Conservation (phyloP, 2,113 vertebrate genomes). For the Seriola quinqueradiata region DNA sequence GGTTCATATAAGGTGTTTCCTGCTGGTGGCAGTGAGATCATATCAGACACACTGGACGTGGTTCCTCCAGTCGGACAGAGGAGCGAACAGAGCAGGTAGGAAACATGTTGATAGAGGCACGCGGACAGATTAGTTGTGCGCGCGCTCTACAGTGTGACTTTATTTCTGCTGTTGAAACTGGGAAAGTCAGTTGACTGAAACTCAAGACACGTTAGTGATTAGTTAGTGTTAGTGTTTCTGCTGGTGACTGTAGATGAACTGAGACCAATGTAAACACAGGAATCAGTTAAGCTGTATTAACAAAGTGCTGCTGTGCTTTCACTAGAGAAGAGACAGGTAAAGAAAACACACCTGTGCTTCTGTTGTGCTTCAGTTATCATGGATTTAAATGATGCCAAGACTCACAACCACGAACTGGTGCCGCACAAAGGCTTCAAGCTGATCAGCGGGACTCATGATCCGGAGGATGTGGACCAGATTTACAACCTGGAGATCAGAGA, state of each 20-base stretch:
- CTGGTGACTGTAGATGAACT: too few species aligned
- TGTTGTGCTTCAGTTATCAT: constrained; percentile 26
- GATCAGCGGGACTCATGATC: constrained; percentile 65
- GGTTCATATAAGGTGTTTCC: not conserved
- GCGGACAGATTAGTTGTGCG: too few species aligned
- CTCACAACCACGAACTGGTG: constrained; percentile 30
- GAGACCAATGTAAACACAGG: too few species aligned
- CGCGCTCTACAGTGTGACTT: too few species aligned
- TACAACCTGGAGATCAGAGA: constrained; percentile 67
- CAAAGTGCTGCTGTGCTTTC: too few species aligned
- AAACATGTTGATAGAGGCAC: too few species aligned
- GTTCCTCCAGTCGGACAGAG: not conserved
- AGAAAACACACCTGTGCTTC: not conserved
- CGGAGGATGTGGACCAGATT: constrained; percentile 71
- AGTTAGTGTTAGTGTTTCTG: too few species aligned
- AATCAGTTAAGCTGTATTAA: too few species aligned
- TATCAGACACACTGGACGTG: not conserved
- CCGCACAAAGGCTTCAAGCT: constrained; percentile 61
- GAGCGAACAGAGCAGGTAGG: not conserved
- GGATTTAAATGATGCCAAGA: constrained; percentile 10
- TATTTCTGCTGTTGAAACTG: too few species aligned
- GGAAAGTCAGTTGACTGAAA: too few species aligned
- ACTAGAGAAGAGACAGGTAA: not conserved
- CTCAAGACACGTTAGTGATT: too few species aligned
- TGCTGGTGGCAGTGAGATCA: too few species aligned